Conservation (phyloP, 2,888 invertebrate genomes). For the Netelia inedita region DNA sequence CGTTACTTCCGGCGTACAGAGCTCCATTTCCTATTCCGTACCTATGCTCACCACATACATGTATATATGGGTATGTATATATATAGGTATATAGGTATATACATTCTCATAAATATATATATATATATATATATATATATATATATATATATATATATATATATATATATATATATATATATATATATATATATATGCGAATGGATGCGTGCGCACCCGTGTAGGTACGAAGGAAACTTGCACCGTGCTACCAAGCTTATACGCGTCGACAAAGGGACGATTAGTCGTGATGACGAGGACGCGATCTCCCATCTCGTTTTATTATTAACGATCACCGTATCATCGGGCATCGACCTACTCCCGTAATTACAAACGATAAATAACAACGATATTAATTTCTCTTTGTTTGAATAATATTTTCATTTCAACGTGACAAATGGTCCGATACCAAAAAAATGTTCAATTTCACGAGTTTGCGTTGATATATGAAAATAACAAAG, state of each 20-base stretch:
- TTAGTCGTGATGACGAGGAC: slow-evolving; percentile 4
- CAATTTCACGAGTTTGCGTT: no score
- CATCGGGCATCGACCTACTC: neutral
- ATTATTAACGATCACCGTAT: neutral
- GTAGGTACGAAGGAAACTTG: slow-evolving; percentile 35
- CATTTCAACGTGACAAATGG: no score
- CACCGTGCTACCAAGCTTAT: slow-evolving; percentile 28
- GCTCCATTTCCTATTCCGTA: slow-evolving; percentile 19
- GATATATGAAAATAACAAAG: no score
- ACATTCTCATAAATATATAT: no score
- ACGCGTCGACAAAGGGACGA: slow-evolving; percentile 11
- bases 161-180: neutral
- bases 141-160: neutral
- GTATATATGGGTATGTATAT: no score
- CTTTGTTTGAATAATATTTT: no score
- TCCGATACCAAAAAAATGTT: no score
- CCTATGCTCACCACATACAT: neutral
- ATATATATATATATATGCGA: neutral
- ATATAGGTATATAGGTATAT: no score
- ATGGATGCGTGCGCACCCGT: neutral
- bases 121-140: neutral
- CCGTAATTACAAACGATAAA: neutral
- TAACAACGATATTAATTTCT: no score
- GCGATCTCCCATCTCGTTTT: neutral
- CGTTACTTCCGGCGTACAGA: slow-evolving; percentile 49